These are phyloP conservation scores for Campylomormyrus numenius DNA, from an alignment of 2,113 vertebrate species.

Conservation along the genomic window DNA sequence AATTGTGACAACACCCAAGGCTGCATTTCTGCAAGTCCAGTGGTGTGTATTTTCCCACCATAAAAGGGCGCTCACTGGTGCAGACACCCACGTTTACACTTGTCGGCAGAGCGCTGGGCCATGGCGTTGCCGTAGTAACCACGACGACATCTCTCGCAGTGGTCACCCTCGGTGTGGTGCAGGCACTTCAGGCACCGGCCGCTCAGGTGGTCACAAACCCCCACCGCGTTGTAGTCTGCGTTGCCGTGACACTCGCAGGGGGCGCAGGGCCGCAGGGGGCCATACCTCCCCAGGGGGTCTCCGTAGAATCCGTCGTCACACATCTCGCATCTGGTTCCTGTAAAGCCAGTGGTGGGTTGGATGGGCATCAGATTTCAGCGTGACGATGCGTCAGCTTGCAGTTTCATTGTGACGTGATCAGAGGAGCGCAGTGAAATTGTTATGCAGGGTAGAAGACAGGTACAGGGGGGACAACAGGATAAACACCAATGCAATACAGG, in stretches of 20 bases:
- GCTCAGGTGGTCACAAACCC: constrained; percentile 70
- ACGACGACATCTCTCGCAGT: constrained; percentile 64
- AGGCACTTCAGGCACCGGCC: constrained; percentile 81
- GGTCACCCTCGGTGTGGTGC: constrained; percentile 66
- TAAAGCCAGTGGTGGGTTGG: neutral
- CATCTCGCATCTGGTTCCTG: constrained; percentile 78
- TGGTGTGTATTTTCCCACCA: neutral
- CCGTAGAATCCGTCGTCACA: constrained; percentile 86
- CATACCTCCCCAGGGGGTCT: constrained; percentile 73
- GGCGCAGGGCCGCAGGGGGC: constrained; percentile 53
- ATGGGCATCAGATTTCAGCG: neutral
- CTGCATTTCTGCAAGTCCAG: neutral
- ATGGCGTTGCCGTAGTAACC: constrained; percentile 76
- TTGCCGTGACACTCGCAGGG: constrained; percentile 76
- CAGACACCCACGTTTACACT: constrained; percentile 70
- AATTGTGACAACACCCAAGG: neutral
- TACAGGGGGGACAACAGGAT: neutral
- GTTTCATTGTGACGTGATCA: neutral
- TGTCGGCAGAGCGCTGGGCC: constrained; percentile 36
- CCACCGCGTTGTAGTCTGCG: constrained; percentile 74
- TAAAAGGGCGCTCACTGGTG: neutral
- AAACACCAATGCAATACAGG: neutral
- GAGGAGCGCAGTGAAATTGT: neutral
- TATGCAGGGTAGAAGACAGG: neutral
- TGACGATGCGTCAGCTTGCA: neutral